Evolutionary conservation across 2,797 vertebrate species (phyloP).

Genomic region (Lagodon rhomboides): DNA sequence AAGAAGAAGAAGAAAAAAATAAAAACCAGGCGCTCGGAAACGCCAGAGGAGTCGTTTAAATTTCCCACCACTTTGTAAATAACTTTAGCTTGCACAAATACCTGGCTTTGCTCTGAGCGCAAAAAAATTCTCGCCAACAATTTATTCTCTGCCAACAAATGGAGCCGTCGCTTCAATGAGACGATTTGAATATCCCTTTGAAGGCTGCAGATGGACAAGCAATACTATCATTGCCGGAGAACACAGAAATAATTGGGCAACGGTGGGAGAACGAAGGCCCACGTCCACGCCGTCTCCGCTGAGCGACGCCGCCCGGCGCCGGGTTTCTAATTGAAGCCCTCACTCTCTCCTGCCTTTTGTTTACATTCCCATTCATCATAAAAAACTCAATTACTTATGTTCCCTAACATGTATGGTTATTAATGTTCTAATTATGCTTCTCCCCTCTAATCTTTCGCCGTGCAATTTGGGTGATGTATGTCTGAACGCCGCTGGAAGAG

Average conservation of each 20-base stretch:
- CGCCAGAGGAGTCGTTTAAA: constrained; percentile 68
- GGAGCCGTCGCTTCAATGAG: constrained; percentile 68
- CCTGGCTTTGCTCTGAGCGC: constrained; percentile 70
- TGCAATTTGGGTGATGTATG: constrained; percentile 77
- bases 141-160: constrained; percentile 73
- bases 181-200: constrained; percentile 78
- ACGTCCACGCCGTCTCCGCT: constrained; percentile 53
- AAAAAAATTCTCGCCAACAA: constrained; percentile 57
- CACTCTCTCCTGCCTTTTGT: constrained; percentile 75
- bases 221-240: constrained; percentile 73
- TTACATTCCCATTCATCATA: constrained; percentile 74
- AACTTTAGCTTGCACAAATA: constrained; percentile 75
- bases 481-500: constrained; percentile 62
- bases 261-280: constrained; percentile 67
- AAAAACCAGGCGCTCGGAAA: constrained; percentile 9
- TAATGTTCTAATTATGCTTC: constrained; percentile 82
- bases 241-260: constrained; percentile 80
- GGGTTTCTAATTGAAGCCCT: constrained; percentile 72
- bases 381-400: constrained; percentile 75
- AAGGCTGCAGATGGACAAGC: constrained; percentile 80
- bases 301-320: constrained; percentile 56
- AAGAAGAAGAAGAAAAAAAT: constrained; percentile 2
- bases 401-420: constrained; percentile 79
- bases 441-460: constrained; percentile 72
- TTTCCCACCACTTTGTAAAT: constrained; percentile 77